Percentiles rank a stretch among this genome's conserved stretches.
Conservation (phyloP, 2,888 invertebrate species). For the Rugalucina vietnamica region DNA sequence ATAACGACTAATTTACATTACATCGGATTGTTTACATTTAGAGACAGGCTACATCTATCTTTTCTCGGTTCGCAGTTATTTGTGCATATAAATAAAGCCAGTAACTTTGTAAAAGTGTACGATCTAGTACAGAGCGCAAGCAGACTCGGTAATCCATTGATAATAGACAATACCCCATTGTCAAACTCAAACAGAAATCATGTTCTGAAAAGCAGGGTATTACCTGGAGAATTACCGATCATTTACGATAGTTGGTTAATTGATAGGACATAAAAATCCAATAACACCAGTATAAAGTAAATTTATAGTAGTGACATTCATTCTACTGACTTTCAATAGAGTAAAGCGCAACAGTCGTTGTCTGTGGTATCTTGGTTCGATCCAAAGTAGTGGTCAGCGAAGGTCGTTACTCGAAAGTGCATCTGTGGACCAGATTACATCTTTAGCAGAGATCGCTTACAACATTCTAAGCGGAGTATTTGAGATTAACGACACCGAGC, state of each 20-base stretch:
- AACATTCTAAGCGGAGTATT: constrained; percentile 7
- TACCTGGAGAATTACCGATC: neutral
- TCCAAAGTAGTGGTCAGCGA: neutral
- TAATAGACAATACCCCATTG: constrained; percentile 10
- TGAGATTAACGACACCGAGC: constrained; percentile 2
- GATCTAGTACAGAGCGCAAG: constrained; percentile 8
- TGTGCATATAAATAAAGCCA: constrained; percentile 4
- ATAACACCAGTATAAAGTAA: no score
- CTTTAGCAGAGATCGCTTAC: neutral
- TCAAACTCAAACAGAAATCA: constrained; percentile 5
- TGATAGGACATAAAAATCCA: no score
- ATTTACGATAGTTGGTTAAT: constrained; percentile 5
- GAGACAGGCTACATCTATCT: constrained; percentile 13
- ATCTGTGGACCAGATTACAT: neutral
- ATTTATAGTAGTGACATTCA: no score
- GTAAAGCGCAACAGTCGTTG: neutral
- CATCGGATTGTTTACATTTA: constrained; percentile 15
- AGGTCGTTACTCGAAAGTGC: neutral
- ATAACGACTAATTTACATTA: constrained; percentile 22
- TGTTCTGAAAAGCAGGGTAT: neutral
- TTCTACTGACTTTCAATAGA: no score
- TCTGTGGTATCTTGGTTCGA: neutral
- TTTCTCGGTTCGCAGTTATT: constrained; percentile 14
- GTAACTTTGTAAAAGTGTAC: constrained; percentile 15
- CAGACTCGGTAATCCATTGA: neutral